phyloP scores from a whole-genome alignment of 2,888 invertebrate species.

The Drosophila birchii region DNA sequence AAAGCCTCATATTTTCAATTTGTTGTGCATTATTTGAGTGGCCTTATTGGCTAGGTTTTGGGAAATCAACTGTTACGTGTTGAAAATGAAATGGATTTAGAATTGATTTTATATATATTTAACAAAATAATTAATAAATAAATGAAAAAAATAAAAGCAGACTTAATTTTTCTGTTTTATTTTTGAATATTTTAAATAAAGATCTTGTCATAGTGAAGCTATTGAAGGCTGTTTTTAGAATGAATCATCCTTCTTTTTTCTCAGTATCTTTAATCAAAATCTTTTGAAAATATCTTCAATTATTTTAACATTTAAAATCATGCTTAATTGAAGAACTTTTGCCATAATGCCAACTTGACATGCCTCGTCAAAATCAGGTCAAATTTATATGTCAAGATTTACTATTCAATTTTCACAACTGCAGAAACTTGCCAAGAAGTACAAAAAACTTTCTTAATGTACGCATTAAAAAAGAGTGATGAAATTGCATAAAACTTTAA shows the following conservation, averaged over 20 bases:
- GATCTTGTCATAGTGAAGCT: too few relatives aligned
- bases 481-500: slow-evolving; percentile 64
- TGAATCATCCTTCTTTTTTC: neutral
- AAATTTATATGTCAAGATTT: slow-evolving; percentile 29
- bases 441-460: slow-evolving; percentile 42
- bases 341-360: neutral
- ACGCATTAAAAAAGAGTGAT: slow-evolving; percentile 23
- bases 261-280: neutral
- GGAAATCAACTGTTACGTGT: neutral
- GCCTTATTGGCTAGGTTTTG: neutral
- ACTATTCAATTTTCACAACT: slow-evolving; percentile 44
- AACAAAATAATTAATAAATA: too few relatives aligned
- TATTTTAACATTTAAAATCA: neutral
- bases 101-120: neutral
- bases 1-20: slow-evolving; percentile 8
- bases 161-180: too few relatives aligned
- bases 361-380: neutral
- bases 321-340: neutral
- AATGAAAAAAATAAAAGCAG: too few relatives aligned
- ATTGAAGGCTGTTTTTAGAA: neutral
- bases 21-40: slow-evolving; percentile 3
- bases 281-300: neutral
- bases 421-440: slow-evolving; percentile 15
- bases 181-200: too few relatives aligned
- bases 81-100: neutral